Percentiles rank a stretch among this genome's conserved stretches.
These are phyloP conservation scores for Eupithecia centaureata DNA, from an alignment of 2,888 invertebrate genomes.

Conservation along the genomic window DNA sequence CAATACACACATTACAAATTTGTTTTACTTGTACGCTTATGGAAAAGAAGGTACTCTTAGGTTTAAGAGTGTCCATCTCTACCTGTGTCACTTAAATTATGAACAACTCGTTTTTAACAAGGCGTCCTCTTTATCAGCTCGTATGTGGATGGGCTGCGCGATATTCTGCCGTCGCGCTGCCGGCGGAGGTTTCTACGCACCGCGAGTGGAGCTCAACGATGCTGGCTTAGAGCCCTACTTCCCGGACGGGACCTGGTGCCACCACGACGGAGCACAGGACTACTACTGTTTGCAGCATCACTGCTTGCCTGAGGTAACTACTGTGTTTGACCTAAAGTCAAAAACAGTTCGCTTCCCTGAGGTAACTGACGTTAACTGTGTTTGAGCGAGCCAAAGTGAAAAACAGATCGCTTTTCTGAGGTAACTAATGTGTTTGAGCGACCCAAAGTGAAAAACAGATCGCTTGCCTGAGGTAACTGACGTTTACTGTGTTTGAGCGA, in stretches of 20 bases:
- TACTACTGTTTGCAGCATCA: slow-evolving; percentile 90
- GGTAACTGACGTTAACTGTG: neutral
- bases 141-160: slow-evolving; percentile 91
- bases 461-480: slow-evolving; percentile 5
- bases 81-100: too few relatives aligned
- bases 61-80: too few relatives aligned
- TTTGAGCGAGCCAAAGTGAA: neutral
- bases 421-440: too few relatives aligned
- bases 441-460: too few relatives aligned
- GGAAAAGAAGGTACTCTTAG: too few relatives aligned
- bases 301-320: slow-evolving; percentile 87
- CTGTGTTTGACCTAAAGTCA: too few relatives aligned
- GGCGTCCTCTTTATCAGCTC: slow-evolving; percentile 69
- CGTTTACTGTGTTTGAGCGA: neutral
- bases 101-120: too few relatives aligned
- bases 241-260: slow-evolving; percentile 93
- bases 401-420: slow-evolving; percentile 55
- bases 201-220: slow-evolving; percentile 89
- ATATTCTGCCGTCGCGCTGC: slow-evolving; percentile 88
- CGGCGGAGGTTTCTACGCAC: slow-evolving; percentile 89
- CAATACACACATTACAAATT: too few relatives aligned
- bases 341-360: too few relatives aligned
- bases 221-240: slow-evolving; percentile 89
- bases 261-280: slow-evolving; percentile 85
- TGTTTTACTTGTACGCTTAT: too few relatives aligned